Evolutionary conservation across 2,797 vertebrate genomes (phyloP).

Genomic region (Prunella strophiata): DNA sequence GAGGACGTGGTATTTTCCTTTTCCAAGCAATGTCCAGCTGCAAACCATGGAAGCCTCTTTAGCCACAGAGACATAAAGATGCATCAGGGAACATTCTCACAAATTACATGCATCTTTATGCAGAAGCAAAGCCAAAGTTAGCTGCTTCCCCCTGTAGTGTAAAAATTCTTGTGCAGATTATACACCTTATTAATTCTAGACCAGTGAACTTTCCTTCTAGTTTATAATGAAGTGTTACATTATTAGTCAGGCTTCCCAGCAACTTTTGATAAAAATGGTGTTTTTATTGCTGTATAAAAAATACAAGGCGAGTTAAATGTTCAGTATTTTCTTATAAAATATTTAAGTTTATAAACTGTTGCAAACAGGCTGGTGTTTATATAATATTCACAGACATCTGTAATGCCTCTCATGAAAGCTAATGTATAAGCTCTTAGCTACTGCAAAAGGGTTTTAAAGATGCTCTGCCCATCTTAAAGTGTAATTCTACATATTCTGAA

Average conservation of each 20-base stretch:
- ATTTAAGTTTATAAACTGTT: constrained; percentile 72
- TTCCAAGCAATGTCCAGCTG: neutral
- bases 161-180: constrained; percentile 29
- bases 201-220: neutral
- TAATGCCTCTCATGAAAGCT: constrained; percentile 67
- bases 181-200: constrained; percentile 26
- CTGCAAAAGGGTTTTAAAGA: constrained; percentile 61
- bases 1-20: neutral
- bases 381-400: constrained; percentile 70
- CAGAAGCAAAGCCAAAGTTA: constrained; percentile 12
- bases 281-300: constrained; percentile 60
- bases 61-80: neutral
- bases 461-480: constrained; percentile 49
- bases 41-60: neutral
- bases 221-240: constrained; percentile 41
- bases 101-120: neutral
- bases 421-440: constrained; percentile 65
- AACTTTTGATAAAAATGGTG: constrained; percentile 58
- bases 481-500: constrained; percentile 38
- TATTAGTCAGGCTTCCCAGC: constrained; percentile 35
- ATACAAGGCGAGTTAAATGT: constrained; percentile 61
- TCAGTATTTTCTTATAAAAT: constrained; percentile 72
- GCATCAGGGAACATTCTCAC: neutral
- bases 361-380: constrained; percentile 63
- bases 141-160: neutral